phyloP scores from a whole-genome alignment of 1,140 invertebrate species.

The Mesaphorura yosii region DNA sequence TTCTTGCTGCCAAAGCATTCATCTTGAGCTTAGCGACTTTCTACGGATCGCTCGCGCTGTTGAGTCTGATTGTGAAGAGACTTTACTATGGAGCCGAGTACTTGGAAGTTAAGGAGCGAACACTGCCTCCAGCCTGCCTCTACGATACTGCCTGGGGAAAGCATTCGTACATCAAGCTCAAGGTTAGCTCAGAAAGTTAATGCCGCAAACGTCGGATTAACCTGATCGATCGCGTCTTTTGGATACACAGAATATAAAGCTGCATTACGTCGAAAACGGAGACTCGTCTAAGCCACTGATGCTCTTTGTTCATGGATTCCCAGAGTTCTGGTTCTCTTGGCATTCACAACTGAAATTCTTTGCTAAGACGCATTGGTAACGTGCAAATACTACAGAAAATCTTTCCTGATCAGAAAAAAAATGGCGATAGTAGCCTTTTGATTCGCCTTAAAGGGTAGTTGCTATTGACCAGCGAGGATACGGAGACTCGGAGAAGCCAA shows the following conservation, averaged over 20 bases:
- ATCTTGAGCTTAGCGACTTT: conserved; percentile 7
- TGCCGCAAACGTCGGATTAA: not conserved
- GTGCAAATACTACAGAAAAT: too few relatives aligned
- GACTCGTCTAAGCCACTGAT: conserved; percentile 49
- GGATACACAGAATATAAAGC: conserved; percentile 47
- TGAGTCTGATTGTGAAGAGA: conserved; percentile 5
- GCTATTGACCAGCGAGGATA: conserved; percentile 58
- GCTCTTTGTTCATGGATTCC: conserved; percentile 54
- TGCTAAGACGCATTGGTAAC: conserved; percentile 48
- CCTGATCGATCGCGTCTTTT: too few relatives aligned
- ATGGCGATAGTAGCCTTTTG: too few relatives aligned
- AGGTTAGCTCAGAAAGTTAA: conserved; percentile 26
- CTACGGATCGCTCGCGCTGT: conserved; percentile 11
- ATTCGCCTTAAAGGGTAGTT: conserved; percentile 53
- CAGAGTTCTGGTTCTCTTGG: conserved; percentile 60
- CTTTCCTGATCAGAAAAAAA: not conserved
- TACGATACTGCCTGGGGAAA: conserved; percentile 32
- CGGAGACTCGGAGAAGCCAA: conserved; percentile 55
- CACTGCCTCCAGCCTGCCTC: conserved; percentile 31
- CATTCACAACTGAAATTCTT: conserved; percentile 50
- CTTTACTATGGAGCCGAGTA: conserved; percentile 12
- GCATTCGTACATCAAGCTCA: conserved; percentile 33
- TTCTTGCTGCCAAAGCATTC: not conserved
- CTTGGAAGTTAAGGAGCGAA: conserved; percentile 26
- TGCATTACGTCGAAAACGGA: conserved; percentile 55